These are phyloP conservation scores for Trigoniulus corallinus DNA, from an alignment of 1,140 invertebrate genomes.

Conservation along the genomic window DNA sequence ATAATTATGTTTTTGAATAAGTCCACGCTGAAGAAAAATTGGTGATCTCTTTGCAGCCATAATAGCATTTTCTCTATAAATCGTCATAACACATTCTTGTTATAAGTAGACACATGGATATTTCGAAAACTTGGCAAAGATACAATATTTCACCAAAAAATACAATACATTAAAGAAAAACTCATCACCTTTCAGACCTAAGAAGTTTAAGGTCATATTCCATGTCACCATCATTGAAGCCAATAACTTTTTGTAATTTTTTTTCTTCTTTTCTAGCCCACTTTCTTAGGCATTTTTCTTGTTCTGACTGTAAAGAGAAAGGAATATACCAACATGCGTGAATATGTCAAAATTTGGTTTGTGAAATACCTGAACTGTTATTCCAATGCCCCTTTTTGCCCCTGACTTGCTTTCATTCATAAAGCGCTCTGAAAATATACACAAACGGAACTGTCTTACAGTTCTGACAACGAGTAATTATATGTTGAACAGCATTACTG, in stretches of 20 bases:
- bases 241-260: slow-evolving; percentile 42
- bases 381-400: neutral
- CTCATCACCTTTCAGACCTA: slow-evolving; percentile 11
- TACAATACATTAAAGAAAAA: slow-evolving; percentile 5
- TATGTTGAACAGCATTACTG: neutral
- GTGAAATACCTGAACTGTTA: too few species aligned
- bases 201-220: slow-evolving; percentile 15
- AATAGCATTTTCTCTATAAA: slow-evolving; percentile 31
- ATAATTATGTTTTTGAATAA: slow-evolving; percentile 39
- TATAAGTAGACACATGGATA: too few species aligned
- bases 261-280: slow-evolving; percentile 78
- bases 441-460: neutral
- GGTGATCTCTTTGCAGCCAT: slow-evolving; percentile 24
- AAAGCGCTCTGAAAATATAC: neutral
- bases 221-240: slow-evolving; percentile 18
- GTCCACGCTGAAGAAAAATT: slow-evolving; percentile 22
- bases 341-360: too few species aligned
- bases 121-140: too few species aligned
- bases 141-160: slow-evolving; percentile 2
- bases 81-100: too few species aligned
- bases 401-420: neutral
- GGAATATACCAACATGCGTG: slow-evolving; percentile 9
- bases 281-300: slow-evolving; percentile 64
- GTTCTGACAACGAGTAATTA: neutral
- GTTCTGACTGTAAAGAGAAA: slow-evolving; percentile 38